Conservation (phyloP, 53 echinoderm and acorn worm genomes). For the Pentamera pediparva region DNA sequence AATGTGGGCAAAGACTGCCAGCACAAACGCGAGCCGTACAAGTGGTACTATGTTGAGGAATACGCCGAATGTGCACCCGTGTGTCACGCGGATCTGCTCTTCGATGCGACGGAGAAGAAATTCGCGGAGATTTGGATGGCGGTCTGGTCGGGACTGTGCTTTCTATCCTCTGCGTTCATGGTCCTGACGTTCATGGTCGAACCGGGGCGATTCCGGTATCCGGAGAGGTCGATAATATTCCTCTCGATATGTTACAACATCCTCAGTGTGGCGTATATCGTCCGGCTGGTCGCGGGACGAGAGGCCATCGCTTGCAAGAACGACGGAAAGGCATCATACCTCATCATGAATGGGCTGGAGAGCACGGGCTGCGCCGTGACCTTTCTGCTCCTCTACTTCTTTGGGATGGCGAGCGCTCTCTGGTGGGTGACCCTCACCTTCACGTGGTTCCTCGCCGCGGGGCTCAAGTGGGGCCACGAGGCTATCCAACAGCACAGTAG, state of each 20-base stretch:
- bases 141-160: conserved; percentile 87
- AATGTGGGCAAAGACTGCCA: conserved; percentile 50
- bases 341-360: conserved; percentile 85
- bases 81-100: conserved; percentile 72
- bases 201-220: conserved; percentile 87
- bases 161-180: conserved; percentile 81
- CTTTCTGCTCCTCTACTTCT: conserved; percentile 85
- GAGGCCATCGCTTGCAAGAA: conserved; percentile 70
- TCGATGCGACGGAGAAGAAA: conserved; percentile 54
- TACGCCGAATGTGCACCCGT: conserved; percentile 74
- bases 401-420: conserved; percentile 97
- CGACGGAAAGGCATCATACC: conserved; percentile 69
- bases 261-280: conserved; percentile 85
- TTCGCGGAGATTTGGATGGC: conserved; percentile 99
- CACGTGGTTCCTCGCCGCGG: conserved; percentile 98
- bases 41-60: conserved; percentile 88
- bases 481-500: conserved; percentile 96
- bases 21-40: conserved; percentile 59
- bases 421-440: conserved; percentile 98
- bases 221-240: conserved; percentile 95
- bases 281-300: conserved; percentile 77
- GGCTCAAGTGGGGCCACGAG: conserved; percentile 98
- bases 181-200: conserved; percentile 90
- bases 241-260: conserved; percentile 87
- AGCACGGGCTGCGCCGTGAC: conserved; percentile 97